Conservation (phyloP, 2,113 vertebrate species). For the Megaceryle maxima region DNA sequence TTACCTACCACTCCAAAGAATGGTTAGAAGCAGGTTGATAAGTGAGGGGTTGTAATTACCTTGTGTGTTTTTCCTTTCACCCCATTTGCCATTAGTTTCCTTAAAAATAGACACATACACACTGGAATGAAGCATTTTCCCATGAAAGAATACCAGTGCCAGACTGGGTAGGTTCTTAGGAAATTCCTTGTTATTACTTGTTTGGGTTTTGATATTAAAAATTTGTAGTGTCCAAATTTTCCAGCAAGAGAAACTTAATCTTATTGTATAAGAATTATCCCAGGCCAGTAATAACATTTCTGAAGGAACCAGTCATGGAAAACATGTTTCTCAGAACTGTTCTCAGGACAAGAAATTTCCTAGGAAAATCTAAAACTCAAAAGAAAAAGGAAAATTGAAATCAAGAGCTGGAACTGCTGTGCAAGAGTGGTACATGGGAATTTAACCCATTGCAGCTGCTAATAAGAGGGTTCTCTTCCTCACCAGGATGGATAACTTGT, state of each 20-base stretch:
- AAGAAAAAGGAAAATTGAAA: neutral
- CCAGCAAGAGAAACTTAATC: conserved; percentile 23
- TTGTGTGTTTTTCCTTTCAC: conserved; percentile 6
- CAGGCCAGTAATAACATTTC: conserved; percentile 56
- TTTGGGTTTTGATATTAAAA: conserved; percentile 44
- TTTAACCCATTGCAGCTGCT: neutral
- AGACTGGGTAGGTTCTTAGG: neutral
- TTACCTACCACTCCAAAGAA: conserved; percentile 47
- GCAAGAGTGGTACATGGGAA: neutral
- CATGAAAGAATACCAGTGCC: neutral
- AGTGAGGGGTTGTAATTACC: conserved; percentile 28
- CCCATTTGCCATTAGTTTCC: conserved; percentile 4
- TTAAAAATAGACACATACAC: neutral
- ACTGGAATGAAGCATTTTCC: conserved; percentile 13
- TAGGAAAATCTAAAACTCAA: neutral
- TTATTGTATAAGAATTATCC: conserved; percentile 18
- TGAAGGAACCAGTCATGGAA: conserved; percentile 46
- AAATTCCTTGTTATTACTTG: conserved; percentile 51
- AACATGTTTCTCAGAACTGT: conserved; percentile 4
- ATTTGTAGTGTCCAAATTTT: conserved; percentile 32
- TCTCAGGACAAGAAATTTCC: conserved; percentile 12
- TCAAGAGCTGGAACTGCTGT: neutral
- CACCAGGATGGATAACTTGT: neutral
- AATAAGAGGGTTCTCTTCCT: neutral
- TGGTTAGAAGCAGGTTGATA: conserved; percentile 13